Evolutionary conservation across 2,113 vertebrate genomes (phyloP).

Genomic region (Notiomystis cincta): DNA sequence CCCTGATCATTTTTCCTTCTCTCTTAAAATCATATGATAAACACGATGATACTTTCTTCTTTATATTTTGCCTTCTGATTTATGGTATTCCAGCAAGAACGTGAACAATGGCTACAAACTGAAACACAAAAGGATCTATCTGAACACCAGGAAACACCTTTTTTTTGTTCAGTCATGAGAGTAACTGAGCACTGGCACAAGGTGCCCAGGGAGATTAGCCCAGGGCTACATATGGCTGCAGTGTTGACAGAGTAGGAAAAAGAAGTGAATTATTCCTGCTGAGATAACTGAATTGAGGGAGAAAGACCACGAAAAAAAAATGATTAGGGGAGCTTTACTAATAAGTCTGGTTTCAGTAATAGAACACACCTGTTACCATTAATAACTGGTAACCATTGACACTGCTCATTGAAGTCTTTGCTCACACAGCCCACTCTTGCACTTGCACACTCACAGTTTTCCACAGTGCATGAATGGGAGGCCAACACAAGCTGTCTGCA

Average conservation of each 20-base stretch:
- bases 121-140: background rate
- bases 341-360: background rate
- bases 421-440: background rate
- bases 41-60: background rate
- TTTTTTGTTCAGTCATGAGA: background rate
- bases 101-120: background rate
- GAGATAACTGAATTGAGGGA: background rate
- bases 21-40: background rate
- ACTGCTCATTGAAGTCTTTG: background rate
- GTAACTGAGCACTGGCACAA: background rate
- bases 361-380: background rate
- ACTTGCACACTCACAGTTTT: background rate
- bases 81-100: background rate
- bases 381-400: background rate
- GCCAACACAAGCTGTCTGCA: background rate
- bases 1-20: background rate
- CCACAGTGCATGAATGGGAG: accelerated
- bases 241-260: background rate
- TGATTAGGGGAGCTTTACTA: background rate
- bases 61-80: background rate
- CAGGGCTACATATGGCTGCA: too few relatives aligned
- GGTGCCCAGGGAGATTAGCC: background rate
- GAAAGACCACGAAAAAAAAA: background rate
- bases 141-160: background rate
- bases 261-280: background rate